phyloP scores from a whole-genome alignment of 2,888 invertebrate genomes.

The Sympetrum striolatum region DNA sequence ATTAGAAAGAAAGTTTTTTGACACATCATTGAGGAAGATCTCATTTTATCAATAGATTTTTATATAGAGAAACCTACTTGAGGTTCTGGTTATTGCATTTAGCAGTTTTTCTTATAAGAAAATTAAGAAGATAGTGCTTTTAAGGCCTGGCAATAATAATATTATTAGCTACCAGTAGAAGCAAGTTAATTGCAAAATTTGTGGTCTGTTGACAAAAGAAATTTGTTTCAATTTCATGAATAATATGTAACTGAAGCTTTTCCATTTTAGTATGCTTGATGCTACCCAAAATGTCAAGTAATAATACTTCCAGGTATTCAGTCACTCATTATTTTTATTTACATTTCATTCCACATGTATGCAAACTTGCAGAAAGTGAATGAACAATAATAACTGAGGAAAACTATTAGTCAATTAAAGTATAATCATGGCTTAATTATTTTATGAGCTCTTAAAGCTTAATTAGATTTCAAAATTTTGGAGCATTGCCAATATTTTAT shows the following conservation, averaged over 20 bases:
- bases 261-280: background rate
- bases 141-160: background rate
- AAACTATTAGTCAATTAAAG: background rate
- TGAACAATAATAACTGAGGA: background rate
- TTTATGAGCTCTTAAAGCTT: background rate
- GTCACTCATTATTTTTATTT: background rate
- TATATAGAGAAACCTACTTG: background rate
- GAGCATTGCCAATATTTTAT: no score
- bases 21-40: background rate
- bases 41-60: background rate
- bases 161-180: background rate
- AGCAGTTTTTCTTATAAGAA: background rate
- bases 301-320: background rate
- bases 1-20: background rate
- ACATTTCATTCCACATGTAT: background rate
- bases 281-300: background rate
- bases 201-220: background rate
- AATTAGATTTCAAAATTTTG: background rate
- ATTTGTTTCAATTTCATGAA: background rate
- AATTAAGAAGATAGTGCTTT: background rate
- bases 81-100: background rate
- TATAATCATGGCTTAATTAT: background rate
- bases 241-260: background rate
- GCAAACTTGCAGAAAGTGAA: background rate
- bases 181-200: background rate